These are phyloP conservation scores for Chrosomus eos DNA, from an alignment of 2,797 vertebrate species.

Conservation along the genomic window DNA sequence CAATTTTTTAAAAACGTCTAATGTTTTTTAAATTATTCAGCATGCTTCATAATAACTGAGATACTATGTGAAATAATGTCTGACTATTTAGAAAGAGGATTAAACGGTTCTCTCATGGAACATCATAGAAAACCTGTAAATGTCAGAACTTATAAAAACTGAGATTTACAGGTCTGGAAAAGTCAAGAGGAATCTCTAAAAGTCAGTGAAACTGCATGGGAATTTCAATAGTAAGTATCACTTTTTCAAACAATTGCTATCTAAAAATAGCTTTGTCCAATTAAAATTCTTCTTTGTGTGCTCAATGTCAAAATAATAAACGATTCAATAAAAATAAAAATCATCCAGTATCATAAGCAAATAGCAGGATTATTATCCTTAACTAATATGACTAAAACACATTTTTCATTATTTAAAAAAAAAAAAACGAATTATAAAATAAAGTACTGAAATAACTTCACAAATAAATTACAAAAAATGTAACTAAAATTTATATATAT, in stretches of 20 bases:
- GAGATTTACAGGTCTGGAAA: neutral
- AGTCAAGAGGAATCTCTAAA: neutral
- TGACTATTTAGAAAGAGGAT: neutral
- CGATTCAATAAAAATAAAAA: too few relatives aligned
- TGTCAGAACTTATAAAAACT: neutral
- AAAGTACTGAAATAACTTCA: neutral
- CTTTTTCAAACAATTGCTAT: neutral
- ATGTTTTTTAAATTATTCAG: neutral
- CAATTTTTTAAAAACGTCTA: neutral
- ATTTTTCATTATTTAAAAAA: neutral
- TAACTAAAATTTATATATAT: too few relatives aligned
- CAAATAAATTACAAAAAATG: too few relatives aligned
- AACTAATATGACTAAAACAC: neutral
- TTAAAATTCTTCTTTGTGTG: neutral
- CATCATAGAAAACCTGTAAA: neutral
- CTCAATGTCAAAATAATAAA: neutral
- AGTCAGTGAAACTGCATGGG: neutral
- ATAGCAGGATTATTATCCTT: neutral
- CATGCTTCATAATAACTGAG: neutral
- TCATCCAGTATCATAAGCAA: neutral
- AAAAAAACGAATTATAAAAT: neutral
- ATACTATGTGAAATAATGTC: neutral
- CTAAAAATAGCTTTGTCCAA: neutral
- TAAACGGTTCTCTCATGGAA: neutral
- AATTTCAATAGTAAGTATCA: neutral